phyloP scores from a whole-genome alignment of 30 jellyfish, hydroid and myxozoan genomes.

The Aurelia sp. region DNA sequence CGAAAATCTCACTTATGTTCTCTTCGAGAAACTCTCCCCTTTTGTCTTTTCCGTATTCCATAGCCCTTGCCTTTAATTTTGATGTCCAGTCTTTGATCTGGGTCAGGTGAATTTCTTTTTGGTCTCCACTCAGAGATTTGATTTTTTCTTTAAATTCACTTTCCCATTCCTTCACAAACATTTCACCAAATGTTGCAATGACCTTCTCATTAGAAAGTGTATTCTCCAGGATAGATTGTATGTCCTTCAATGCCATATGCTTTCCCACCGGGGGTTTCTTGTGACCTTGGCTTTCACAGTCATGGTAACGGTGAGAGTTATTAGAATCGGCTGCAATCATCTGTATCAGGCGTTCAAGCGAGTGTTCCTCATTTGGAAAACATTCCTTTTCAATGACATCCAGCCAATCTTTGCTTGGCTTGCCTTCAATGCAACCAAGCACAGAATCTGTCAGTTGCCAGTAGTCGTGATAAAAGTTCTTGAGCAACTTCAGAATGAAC shows the following conservation, averaged over 20 bases:
- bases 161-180: slow-evolving; percentile 4
- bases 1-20: slow-evolving; percentile 7
- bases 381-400: background rate
- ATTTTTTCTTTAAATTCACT: background rate
- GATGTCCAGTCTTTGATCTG: background rate
- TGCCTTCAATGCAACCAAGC: background rate
- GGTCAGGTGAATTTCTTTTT: background rate
- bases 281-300: background rate
- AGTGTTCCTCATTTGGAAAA: background rate
- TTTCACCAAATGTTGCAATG: slow-evolving; percentile 3
- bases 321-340: background rate
- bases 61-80: background rate
- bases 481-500: background rate
- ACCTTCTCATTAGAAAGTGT: slow-evolving; percentile 6
- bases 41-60: background rate
- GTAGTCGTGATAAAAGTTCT: slow-evolving; percentile 4
- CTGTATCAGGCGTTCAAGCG: background rate
- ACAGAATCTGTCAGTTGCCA: slow-evolving; percentile 1
- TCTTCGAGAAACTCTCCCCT: background rate
- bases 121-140: background rate
- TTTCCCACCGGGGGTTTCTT: background rate
- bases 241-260: background rate
- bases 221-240: background rate
- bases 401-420: background rate
- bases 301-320: background rate